Base-by-base conservation (phyloP, 1,140 invertebrate species). In the Atta colombica region DNA sequence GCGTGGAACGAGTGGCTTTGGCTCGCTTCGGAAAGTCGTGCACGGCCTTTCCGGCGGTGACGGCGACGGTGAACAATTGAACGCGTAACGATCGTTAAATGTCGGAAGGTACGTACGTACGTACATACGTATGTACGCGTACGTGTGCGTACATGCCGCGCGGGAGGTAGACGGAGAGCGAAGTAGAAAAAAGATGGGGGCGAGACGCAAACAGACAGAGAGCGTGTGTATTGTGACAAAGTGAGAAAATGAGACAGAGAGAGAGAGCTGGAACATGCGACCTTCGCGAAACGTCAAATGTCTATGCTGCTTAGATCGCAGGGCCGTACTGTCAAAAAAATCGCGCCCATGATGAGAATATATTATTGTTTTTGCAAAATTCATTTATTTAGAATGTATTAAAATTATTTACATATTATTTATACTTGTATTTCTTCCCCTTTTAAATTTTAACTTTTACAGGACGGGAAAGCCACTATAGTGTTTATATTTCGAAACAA, bases 21-120 rank as follows among this genome's bases (percentile, higher is more conserved):
- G 72, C 49, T 49, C 25, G 63, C 25, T 51, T 60, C 60, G 74
- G 82, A 65, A 85, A 85, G 82, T 66, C 74, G 60, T 61, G 74
- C 82, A 61, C 39, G 74, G 51, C 51, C 61, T 89, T 75, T 49
- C 61, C n/a, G 69, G 77, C 81, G 68, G 66, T 55, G 78, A 61
- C 60, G 63, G 68, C 87, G 80, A 77, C 80, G 80, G 39, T 75
- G 80, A 84, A 84, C 90, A 87, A 91, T 91, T 91, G 84, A 87
- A 88, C 86, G 91, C 89, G 91, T 92, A 92, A 93, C 91, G 87
- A 90, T 89, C 91, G 87, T 92, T 92, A 89, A 89, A 90, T 78
- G 87, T 85, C 60, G 81, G 53, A 63, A 65, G 77, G 69, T 84
- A 78, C 51, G 82, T 74, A 84, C 68, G 31, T 31, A 31, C 31